A percentile compares a stretch with the other conserved stretches of the same genome.
phyloP scores from a whole-genome alignment of 2,113 vertebrate species.

The Alectura lathami region DNA sequence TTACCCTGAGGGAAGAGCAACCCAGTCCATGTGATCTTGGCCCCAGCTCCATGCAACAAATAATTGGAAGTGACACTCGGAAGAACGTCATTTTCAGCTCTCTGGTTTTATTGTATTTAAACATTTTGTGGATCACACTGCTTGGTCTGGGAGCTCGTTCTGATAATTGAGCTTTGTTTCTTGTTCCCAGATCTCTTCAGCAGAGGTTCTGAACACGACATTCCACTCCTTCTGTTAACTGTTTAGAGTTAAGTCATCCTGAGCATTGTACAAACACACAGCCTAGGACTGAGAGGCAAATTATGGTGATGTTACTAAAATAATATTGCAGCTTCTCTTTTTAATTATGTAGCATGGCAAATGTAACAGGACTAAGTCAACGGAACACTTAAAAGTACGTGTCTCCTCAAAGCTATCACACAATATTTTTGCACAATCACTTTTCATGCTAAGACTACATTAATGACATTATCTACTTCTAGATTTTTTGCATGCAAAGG shows the following conservation, averaged over 20 bases:
- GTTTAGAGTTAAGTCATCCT: not conserved
- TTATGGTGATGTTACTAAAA: not conserved
- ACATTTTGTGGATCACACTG: not conserved
- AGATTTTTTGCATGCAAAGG: not conserved
- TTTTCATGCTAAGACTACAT: not conserved
- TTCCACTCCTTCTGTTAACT: not conserved
- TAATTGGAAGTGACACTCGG: not conserved
- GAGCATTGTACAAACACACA: not conserved
- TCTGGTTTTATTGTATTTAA: not conserved
- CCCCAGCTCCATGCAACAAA: accelerated
- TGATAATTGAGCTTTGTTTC: not conserved
- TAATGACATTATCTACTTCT: not conserved
- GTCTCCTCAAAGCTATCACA: not conserved
- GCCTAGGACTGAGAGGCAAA: not conserved
- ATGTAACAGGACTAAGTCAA: not conserved
- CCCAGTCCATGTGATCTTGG: not conserved
- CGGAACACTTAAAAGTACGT: not conserved
- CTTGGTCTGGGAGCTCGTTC: not conserved
- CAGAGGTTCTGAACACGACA: not conserved
- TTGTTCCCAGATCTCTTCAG: not conserved
- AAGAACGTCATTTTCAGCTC: not conserved
- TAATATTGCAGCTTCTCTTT: not conserved
- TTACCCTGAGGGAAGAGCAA: not conserved
- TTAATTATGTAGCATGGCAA: not conserved
- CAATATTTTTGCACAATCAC: not conserved